Conservation (phyloP, 1,140 invertebrate species). For the Brachionus rotundiformis region DNA sequence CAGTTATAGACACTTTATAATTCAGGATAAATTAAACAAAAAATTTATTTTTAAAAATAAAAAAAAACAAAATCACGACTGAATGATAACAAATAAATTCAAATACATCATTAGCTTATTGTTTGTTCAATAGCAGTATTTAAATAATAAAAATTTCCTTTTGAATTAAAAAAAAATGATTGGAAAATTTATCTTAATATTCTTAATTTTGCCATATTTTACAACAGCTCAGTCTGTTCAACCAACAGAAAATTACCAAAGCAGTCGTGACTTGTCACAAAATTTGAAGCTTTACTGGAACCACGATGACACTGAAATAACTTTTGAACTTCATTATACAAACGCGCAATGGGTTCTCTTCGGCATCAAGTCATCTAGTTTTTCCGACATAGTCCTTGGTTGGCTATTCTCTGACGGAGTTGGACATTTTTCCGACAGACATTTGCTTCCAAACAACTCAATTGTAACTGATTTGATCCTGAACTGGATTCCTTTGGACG, state of each 20-base stretch:
- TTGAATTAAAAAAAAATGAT: background rate
- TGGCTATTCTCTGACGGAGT: background rate
- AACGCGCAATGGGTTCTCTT: slow-evolving; percentile 17
- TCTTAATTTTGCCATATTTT: background rate
- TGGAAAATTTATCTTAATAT: background rate
- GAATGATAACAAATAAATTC: background rate
- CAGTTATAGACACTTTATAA: no score
- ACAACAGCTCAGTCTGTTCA: background rate
- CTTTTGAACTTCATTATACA: slow-evolving; percentile 48
- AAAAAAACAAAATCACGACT: background rate
- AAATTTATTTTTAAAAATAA: background rate
- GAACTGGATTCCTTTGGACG: slow-evolving; percentile 37
- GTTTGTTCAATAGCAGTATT: background rate
- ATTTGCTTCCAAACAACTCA: background rate
- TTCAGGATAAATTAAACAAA: no score
- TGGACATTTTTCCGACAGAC: slow-evolving; percentile 47
- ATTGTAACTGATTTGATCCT: background rate
- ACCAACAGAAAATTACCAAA: slow-evolving; percentile 6
- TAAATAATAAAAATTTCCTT: background rate
- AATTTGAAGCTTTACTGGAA: slow-evolving; percentile 41
- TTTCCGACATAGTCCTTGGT: slow-evolving; percentile 13
- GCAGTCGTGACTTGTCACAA: background rate
- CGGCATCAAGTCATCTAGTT: background rate
- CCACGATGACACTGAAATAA: background rate
- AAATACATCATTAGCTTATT: slow-evolving; percentile 68